These are phyloP conservation scores for Ceyx erithaca DNA, from an alignment of 2,797 vertebrate species.

Conservation along the genomic window DNA sequence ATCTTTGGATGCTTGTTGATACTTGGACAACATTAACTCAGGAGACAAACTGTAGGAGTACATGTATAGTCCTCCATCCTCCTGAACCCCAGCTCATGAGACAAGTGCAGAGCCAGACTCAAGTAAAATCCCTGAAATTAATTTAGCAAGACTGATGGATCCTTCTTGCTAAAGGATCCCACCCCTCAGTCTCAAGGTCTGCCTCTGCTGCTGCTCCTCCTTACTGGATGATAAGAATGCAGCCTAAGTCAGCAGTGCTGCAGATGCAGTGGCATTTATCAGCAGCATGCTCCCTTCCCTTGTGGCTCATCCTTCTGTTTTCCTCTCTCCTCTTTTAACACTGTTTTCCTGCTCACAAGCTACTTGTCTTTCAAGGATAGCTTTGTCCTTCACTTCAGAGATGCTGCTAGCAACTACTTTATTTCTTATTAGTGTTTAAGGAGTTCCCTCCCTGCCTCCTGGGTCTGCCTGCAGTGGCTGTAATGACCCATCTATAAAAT, in stretches of 20 bases:
- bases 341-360: background rate
- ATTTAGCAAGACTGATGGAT: background rate
- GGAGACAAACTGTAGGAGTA: rapidly evolving
- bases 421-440: conserved; percentile 26
- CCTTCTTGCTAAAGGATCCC: background rate
- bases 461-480: background rate
- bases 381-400: conserved; percentile 31
- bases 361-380: conserved; percentile 9
- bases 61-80: background rate
- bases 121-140: background rate
- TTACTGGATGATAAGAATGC: background rate
- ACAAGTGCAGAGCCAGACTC: background rate
- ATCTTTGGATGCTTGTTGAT: background rate
- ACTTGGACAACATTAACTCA: background rate
- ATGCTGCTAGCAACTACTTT: background rate
- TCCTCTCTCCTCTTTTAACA: background rate
- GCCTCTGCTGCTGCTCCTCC: background rate
- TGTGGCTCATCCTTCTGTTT: background rate
- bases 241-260: background rate
- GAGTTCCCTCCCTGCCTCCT: conserved; percentile 39
- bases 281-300: background rate
- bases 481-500: conserved; percentile 18
- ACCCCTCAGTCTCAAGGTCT: background rate
- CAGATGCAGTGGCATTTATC: background rate
- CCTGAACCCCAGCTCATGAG: background rate